These are phyloP conservation scores for Catagonus wagneri DNA, from an alignment of 2,113 vertebrate species.

Conservation along the genomic window DNA sequence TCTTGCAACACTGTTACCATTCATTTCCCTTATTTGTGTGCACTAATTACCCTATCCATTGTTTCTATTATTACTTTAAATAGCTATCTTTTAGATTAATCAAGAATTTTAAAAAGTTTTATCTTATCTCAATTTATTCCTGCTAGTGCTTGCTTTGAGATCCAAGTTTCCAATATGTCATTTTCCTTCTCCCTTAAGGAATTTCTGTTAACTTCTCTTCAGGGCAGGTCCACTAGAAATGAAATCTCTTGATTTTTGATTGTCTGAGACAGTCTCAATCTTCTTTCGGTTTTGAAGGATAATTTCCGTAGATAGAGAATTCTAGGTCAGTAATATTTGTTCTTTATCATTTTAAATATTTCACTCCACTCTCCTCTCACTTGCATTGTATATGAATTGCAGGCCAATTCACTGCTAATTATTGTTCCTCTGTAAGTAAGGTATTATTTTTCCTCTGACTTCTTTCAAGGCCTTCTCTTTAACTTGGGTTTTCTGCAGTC, in stretches of 20 bases:
- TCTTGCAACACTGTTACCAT: neutral
- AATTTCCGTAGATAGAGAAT: neutral
- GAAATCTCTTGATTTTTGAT: neutral
- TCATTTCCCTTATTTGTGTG: neutral
- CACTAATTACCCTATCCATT: neutral
- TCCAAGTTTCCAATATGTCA: neutral
- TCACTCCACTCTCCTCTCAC: neutral
- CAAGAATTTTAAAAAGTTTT: neutral
- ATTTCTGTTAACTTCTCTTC: neutral
- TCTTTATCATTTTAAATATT: conserved; percentile 27
- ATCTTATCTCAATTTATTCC: neutral
- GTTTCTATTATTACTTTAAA: neutral
- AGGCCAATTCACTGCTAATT: neutral
- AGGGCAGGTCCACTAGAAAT: neutral
- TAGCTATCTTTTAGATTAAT: neutral
- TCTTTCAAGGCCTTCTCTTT: neutral
- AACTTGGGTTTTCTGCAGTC: neutral
- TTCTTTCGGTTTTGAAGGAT: neutral
- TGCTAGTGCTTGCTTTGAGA: neutral
- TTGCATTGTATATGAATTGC: neutral
- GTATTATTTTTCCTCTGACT: neutral
- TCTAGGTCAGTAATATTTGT: neutral
- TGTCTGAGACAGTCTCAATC: neutral
- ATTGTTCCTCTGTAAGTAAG: neutral
- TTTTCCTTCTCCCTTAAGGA: neutral